Conservation (phyloP, 1,140 invertebrate genomes). For the Scaptomyza pallida region DNA sequence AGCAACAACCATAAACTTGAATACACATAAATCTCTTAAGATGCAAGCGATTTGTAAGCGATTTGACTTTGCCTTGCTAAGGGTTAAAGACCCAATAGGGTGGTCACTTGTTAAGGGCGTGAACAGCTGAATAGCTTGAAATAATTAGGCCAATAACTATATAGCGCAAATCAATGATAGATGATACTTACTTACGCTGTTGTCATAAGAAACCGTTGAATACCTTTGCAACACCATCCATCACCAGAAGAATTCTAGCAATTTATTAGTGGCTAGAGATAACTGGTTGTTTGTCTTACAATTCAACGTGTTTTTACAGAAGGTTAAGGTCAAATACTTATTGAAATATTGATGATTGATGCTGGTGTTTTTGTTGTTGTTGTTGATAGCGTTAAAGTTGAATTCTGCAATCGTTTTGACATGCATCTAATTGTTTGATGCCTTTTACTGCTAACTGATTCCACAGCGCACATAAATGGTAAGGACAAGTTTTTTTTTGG, state of each 20-base stretch:
- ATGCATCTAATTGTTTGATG: constrained; percentile 72
- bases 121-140: too few relatives aligned
- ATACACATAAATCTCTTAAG: not conserved
- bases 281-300: constrained; percentile 7
- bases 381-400: constrained; percentile 23
- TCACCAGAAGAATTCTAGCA: not conserved
- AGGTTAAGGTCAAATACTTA: constrained; percentile 35
- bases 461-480: constrained; percentile 55
- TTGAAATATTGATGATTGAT: not conserved
- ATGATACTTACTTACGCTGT: not conserved
- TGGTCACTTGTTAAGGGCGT: not conserved
- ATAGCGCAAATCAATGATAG: not conserved
- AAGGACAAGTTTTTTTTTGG: constrained; percentile 58
- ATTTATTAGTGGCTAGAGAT: not conserved
- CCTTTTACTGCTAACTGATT: constrained; percentile 73
- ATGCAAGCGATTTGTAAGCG: constrained; percentile 21
- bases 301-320: not conserved
- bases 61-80: constrained; percentile 50
- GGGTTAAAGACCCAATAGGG: not conserved
- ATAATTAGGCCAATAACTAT: too few relatives aligned
- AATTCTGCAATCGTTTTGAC: constrained; percentile 53
- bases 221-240: not conserved
- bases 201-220: not conserved
- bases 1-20: not conserved
- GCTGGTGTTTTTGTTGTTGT: not conserved